Evolutionary conservation across 1,140 invertebrate genomes (phyloP), one percentile per base, ranked within the genome.

Genomic region (Patella vulgata): DNA sequence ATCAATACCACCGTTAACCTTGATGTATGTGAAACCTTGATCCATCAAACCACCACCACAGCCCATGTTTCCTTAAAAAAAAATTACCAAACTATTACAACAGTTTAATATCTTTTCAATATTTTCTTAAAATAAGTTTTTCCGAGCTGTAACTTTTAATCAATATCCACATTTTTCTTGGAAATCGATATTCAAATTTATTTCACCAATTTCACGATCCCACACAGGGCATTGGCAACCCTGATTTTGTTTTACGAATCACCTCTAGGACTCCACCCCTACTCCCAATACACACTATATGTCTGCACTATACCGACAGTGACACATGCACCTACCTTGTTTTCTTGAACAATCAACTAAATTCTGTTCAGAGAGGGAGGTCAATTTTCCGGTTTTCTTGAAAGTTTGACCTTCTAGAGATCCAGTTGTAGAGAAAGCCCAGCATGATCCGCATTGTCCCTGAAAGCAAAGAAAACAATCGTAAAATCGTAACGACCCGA

Each of bases 311-410:
- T n/a, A n/a, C n/a, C n/a, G n/a, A n/a, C n/a, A n/a, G n/a, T n/a
- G n/a, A n/a, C n/a, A 48, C 4, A 54, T 31, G 3, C 2, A 17
- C 43, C 66, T 98, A 79, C 77, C 76, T 60, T 76, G 51, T 65
- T 70, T 72, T 46, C 42, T 53, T 1, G 95, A 96, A 80, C 97
- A 99, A 86, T 99, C 97, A 27, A 99, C 88, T 43, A 99, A 86
- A 83, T 99, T 98, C 86, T 99, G 97, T 86, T 99, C 97, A 69
- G 94, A 97, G 0, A 99, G 88, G 3, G 94, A 96, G 4, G 96
- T 88, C 17, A 99, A 86, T 66, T 89, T 88, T 46, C 92, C 92
- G 28, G 88, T 90, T 81, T 92, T 90, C 64, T 95, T 89, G 85
- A 92, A 97, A 82, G 97, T 92, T 84, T 99, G 97, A 19, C 93